Evolutionary conservation across 1,140 invertebrate genomes (phyloP).

Genomic region (Drosophila pandora): DNA sequence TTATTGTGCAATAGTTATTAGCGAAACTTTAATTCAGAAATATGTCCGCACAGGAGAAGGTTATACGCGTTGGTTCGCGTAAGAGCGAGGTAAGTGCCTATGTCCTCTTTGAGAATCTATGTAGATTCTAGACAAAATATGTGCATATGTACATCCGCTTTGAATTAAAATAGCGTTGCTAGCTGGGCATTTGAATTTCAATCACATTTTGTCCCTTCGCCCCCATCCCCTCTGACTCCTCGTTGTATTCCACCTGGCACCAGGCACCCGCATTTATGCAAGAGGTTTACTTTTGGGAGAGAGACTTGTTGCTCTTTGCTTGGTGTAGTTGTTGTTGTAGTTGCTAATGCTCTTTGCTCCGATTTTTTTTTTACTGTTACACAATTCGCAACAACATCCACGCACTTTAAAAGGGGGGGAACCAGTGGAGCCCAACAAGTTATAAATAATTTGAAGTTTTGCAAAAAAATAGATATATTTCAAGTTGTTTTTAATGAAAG

Average conservation of each 20-base stretch:
- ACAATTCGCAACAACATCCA: constrained; percentile 49
- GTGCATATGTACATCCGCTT: constrained; percentile 51
- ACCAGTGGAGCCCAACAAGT: constrained; percentile 5
- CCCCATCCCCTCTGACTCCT: background rate
- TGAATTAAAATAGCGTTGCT: constrained; percentile 38
- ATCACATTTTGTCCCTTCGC: constrained; percentile 37
- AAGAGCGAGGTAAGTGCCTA: constrained; percentile 86
- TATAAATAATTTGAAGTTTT: background rate
- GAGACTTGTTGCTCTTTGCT: constrained; percentile 55
- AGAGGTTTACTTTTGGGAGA: constrained; percentile 17
- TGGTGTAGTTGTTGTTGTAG: constrained; percentile 24
- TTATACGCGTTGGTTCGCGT: constrained; percentile 87
- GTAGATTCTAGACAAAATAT: constrained; percentile 18
- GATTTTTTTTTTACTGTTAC: constrained; percentile 59
- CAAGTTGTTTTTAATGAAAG: background rate
- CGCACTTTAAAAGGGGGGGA: constrained; percentile 40
- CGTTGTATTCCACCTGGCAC: background rate
- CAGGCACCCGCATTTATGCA: constrained; percentile 34
- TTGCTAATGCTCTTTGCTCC: constrained; percentile 27
- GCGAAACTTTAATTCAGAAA: constrained; percentile 25
- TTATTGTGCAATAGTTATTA: constrained; percentile 68
- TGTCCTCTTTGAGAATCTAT: background rate
- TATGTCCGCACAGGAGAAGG: constrained; percentile 67
- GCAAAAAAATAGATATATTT: too few species aligned
- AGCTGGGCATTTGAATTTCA: constrained; percentile 73